Evolutionary conservation across 2,113 vertebrate species (phyloP).

Genomic region (Upupa epops): DNA sequence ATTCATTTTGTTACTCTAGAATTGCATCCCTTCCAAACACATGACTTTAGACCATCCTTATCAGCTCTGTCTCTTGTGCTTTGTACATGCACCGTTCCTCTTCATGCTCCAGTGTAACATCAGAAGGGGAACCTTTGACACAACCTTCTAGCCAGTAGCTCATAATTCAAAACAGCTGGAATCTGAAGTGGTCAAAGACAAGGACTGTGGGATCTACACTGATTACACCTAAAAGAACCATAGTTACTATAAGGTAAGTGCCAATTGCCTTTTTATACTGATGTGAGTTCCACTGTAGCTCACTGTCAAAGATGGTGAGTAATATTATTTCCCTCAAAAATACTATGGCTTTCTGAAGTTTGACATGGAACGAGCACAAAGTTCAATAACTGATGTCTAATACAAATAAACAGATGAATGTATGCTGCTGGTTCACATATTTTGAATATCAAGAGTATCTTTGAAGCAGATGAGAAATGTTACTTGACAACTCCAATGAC

Average conservation of each 20-base stretch:
- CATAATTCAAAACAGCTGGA: slow-evolving; percentile 23
- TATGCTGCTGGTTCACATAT: background rate
- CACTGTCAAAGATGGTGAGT: background rate
- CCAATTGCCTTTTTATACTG: background rate
- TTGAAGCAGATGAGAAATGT: background rate
- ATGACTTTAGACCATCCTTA: background rate
- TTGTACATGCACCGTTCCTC: background rate
- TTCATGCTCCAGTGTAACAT: background rate
- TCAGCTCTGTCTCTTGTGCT: background rate
- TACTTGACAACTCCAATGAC: background rate
- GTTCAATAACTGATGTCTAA: background rate
- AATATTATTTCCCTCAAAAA: background rate
- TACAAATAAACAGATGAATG: background rate
- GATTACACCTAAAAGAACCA: slow-evolving; percentile 13
- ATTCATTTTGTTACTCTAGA: background rate
- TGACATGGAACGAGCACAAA: background rate
- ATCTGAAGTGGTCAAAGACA: slow-evolving; percentile 13
- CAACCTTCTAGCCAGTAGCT: background rate
- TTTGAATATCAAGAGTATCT: background rate
- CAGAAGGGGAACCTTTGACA: background rate
- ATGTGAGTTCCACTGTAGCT: background rate
- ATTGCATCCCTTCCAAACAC: background rate
- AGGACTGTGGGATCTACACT: background rate
- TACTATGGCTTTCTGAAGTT: background rate
- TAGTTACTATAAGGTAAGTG: background rate